Percentiles rank a stretch among this genome's conserved stretches.
Evolutionary conservation across 2,113 vertebrate species (phyloP).

Genomic region (Notothenia rossii): DNA sequence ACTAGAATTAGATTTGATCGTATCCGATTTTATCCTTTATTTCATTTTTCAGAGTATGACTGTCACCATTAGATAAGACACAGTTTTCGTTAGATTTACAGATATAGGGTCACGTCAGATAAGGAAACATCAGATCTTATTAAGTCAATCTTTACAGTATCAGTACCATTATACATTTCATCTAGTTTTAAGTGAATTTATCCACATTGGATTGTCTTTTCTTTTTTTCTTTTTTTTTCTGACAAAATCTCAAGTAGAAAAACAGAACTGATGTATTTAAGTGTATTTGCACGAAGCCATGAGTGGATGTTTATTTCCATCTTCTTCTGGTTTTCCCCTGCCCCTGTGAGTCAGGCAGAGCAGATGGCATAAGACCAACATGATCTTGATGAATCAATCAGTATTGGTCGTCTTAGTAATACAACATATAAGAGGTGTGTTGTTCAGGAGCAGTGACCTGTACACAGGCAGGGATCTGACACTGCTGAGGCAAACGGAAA

Average conservation of each 20-base stretch:
- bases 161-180: too few species aligned
- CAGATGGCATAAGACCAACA: not conserved
- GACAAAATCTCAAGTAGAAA: not conserved
- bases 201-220: too few species aligned
- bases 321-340: not conserved
- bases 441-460: not conserved
- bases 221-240: too few species aligned
- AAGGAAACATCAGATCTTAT: not conserved
- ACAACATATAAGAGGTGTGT: not conserved
- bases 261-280: not conserved
- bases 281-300: too few species aligned
- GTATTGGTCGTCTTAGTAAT: not conserved
- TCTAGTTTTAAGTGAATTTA: too few species aligned
- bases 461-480: not conserved
- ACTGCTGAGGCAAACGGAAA: constrained; percentile 5
- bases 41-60: too few species aligned
- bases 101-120: too few species aligned
- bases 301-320: not conserved
- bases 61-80: too few species aligned
- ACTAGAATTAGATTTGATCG: not conserved
- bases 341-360: constrained; percentile 17
- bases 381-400: not conserved
- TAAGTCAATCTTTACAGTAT: not conserved
- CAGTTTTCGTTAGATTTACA: too few species aligned
- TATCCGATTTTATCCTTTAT: too few species aligned